Evolutionary conservation across 2,113 vertebrate genomes (phyloP).

Genomic region (Eidolon helvum): DNA sequence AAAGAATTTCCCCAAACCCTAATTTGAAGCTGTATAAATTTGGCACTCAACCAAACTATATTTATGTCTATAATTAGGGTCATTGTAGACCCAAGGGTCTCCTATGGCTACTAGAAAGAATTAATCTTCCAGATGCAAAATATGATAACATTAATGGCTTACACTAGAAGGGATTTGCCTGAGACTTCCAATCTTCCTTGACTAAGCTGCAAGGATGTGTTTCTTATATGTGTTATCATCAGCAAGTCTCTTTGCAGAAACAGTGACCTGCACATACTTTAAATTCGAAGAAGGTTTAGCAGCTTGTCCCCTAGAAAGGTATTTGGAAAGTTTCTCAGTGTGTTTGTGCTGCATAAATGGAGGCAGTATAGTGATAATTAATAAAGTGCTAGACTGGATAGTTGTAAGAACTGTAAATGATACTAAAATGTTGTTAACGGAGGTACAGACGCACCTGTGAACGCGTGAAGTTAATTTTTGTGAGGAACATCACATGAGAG

Average conservation of each 20-base stretch:
- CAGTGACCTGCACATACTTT: not conserved
- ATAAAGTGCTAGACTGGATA: constrained; percentile 68
- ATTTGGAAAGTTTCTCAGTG: constrained; percentile 68
- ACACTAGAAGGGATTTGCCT: not conserved
- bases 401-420: constrained; percentile 69
- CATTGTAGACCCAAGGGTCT: not conserved
- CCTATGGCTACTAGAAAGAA: not conserved
- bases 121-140: not conserved
- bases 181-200: not conserved
- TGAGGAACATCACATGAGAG: constrained; percentile 8
- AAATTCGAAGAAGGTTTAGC: not conserved
- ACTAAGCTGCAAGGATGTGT: constrained; percentile 45
- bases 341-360: not conserved
- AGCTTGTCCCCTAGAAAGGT: not conserved
- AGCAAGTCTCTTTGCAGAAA: not conserved
- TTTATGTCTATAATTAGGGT: not conserved
- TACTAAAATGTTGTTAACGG: constrained; percentile 52
- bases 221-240: not conserved
- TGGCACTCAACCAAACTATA: not conserved
- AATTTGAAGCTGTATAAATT: not conserved
- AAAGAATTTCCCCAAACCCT: not conserved
- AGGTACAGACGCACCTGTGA: constrained; percentile 57
- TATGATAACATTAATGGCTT: not conserved
- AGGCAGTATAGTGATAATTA: constrained; percentile 70
- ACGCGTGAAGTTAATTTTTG: constrained; percentile 60